Base-by-base conservation (phyloP, 2,888 invertebrate genomes). In the Odontomyia ornata region DNA sequence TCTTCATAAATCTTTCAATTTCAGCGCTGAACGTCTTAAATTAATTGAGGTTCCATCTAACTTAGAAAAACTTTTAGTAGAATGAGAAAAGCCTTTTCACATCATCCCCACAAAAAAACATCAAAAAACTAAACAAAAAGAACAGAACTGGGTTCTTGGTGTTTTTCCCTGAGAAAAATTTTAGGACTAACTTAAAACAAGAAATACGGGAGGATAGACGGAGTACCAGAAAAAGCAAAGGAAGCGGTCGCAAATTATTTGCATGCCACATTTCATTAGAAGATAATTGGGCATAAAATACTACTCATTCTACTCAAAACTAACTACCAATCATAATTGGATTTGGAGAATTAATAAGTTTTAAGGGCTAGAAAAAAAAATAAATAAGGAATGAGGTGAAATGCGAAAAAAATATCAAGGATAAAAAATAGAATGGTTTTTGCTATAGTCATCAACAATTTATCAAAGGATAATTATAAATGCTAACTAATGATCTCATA, bases 41-140 rank as follows among this genome's bases (percentile, higher is more conserved):
- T 60, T 73, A 36, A 69, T 76, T 67, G 76, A 56, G 77, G 75
- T 76, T 65, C 79, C 73, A 43, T 77, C 77, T 47, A 79, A 79
- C 62, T 65, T 79, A 65, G 77, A 79, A 77, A 79, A 77, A 79
- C 77, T 79, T 67, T 73, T 79, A 67, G 76, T 77, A 67, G 77
- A 36, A 60, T 60, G 9, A 1, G 15, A 52, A 18, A n/a, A 9
- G 52, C 13, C 18, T 18, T n/a, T n/a, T n/a, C n/a, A n/a, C n/a
- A n/a, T n/a, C n/a, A n/a, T n/a, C n/a, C n/a, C n/a, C n/a, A n/a
- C n/a, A n/a, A n/a, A n/a, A n/a, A n/a, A n/a, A n/a, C n/a, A n/a
- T n/a, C n/a, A 13, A 73, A 57, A n/a, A 56, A 27, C 21, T 36
- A 5, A 5, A 47, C 21, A 72, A 72, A 27, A 18, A 52, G 13